These are phyloP conservation scores for Elmis aenea DNA, from an alignment of 2,888 invertebrate species.

Conservation along the genomic window DNA sequence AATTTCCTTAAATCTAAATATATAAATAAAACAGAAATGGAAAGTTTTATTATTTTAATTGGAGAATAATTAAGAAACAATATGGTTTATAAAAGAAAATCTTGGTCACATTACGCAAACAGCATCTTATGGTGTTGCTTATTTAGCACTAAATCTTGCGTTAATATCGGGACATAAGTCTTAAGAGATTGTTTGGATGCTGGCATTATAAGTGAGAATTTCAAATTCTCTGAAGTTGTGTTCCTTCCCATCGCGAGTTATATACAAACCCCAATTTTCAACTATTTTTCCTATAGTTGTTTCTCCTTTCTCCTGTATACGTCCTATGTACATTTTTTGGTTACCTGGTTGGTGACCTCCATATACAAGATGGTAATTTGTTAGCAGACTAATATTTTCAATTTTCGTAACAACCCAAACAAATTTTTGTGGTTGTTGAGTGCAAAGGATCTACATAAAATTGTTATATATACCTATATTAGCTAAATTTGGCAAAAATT, in stretches of 20 bases:
- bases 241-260: slow-evolving; percentile 6
- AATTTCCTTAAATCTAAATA: too few relatives aligned
- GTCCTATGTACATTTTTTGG: slow-evolving; percentile 7
- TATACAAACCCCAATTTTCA: slow-evolving; percentile 2
- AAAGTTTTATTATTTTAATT: too few relatives aligned
- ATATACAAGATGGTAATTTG: slow-evolving; percentile 4
- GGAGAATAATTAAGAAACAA: too few relatives aligned
- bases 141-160: neutral
- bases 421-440: slow-evolving; percentile 8
- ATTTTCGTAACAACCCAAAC: slow-evolving; percentile 7
- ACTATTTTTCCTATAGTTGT: slow-evolving; percentile 4
- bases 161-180: neutral
- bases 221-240: slow-evolving; percentile 3
- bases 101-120: too few relatives aligned
- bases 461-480: too few relatives aligned
- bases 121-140: too few relatives aligned
- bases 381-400: slow-evolving; percentile 4
- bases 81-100: too few relatives aligned
- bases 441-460: slow-evolving; percentile 8
- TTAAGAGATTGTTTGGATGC: neutral
- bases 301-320: neutral
- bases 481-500: too few relatives aligned
- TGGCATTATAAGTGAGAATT: slow-evolving; percentile 7
- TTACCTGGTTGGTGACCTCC: slow-evolving; percentile 8
- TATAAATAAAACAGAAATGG: too few relatives aligned